Evolutionary conservation across 2,888 invertebrate species (phyloP).

Genomic region (Zonitis immaculata): DNA sequence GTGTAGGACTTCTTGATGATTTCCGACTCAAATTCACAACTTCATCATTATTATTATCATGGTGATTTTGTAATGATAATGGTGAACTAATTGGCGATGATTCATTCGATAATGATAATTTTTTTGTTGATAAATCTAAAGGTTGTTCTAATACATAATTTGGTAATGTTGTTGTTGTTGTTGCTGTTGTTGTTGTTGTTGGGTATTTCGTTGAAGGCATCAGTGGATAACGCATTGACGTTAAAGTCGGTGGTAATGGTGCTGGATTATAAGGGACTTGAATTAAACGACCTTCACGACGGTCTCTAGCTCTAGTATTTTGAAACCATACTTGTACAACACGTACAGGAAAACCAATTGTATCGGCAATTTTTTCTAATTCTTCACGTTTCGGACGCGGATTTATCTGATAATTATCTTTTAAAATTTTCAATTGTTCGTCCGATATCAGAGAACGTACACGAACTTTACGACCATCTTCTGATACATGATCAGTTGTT

Average conservation of each 20-base stretch:
- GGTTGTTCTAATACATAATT: constrained; percentile 64
- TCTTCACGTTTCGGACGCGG: constrained; percentile 93
- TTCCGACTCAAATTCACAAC: constrained; percentile 75
- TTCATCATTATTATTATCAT: constrained; percentile 61
- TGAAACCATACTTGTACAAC: constrained; percentile 96
- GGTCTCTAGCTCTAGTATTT: constrained; percentile 86
- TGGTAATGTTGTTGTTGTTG: not conserved
- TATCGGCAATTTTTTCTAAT: constrained; percentile 80
- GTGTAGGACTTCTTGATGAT: constrained; percentile 60
- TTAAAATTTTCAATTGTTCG: constrained; percentile 84
- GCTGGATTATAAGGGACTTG: constrained; percentile 49
- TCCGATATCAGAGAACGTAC: constrained; percentile 93
- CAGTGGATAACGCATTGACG: constrained; percentile 12
- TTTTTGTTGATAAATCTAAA: constrained; percentile 84
- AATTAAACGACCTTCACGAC: constrained; percentile 60
- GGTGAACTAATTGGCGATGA: constrained; percentile 61
- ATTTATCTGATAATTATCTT: constrained; percentile 84
- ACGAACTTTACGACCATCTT: constrained; percentile 72
- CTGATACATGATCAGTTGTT: constrained; percentile 47
- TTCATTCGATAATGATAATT: constrained; percentile 53
- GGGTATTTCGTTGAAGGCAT: constrained; percentile 14
- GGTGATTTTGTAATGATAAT: constrained; percentile 58
- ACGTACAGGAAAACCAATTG: constrained; percentile 67
- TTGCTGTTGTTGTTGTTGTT: constrained; percentile 3
- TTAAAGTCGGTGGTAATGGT: not conserved